Evolutionary conservation across 2,888 invertebrate genomes (phyloP).

Genomic region (Spodoptera picta): DNA sequence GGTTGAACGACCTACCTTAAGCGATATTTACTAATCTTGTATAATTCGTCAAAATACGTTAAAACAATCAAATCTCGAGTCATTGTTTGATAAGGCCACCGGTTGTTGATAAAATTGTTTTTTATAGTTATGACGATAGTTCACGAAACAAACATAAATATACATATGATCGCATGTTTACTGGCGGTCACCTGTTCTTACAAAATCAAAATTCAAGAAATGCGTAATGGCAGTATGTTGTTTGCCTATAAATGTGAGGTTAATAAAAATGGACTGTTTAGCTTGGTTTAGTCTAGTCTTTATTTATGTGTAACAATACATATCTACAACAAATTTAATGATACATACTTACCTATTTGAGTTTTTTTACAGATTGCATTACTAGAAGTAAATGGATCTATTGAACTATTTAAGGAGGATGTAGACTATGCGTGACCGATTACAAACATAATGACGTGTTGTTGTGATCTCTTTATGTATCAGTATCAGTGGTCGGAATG

Average conservation of each 20-base stretch:
- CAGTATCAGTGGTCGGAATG: slow-evolving; percentile 40
- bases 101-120: slow-evolving; percentile 54
- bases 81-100: slow-evolving; percentile 71
- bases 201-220: slow-evolving; percentile 28
- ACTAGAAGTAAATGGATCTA: slow-evolving; percentile 1
- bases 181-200: slow-evolving; percentile 36
- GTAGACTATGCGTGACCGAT: slow-evolving; percentile 51
- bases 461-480: slow-evolving; percentile 51
- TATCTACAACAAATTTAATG: too few species aligned
- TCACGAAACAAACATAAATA: slow-evolving; percentile 33
- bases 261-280: slow-evolving; percentile 13
- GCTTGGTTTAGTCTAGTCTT: too few species aligned
- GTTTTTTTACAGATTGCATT: slow-evolving; percentile 10
- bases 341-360: neutral
- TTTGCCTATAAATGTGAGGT: slow-evolving; percentile 27
- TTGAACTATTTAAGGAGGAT: neutral
- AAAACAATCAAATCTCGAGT: slow-evolving; percentile 57
- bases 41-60: slow-evolving; percentile 65
- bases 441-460: slow-evolving; percentile 42
- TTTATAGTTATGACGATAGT: slow-evolving; percentile 48
- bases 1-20: slow-evolving; percentile 79
- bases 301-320: too few species aligned
- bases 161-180: slow-evolving; percentile 34
- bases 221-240: slow-evolving; percentile 19
- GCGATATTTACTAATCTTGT: slow-evolving; percentile 63